Evolutionary conservation across 2,888 invertebrate species (phyloP).

Genomic region (Epirrhoe tristata): DNA sequence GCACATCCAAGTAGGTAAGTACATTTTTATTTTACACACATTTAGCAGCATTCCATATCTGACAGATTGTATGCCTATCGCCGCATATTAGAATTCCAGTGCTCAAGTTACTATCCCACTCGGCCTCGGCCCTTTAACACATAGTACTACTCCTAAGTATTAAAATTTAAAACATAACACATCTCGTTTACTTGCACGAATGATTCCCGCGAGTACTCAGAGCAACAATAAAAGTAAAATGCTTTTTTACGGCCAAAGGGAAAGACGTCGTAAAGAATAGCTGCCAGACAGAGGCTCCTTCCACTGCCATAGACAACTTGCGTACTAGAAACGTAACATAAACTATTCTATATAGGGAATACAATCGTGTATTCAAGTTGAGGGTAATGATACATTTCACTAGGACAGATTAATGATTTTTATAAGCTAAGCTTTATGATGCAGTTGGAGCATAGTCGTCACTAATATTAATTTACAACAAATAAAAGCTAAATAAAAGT

Average conservation of each 20-base stretch:
- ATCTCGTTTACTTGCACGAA: slow-evolving; percentile 27
- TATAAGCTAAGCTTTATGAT: not conserved
- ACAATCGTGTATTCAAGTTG: slow-evolving; percentile 1
- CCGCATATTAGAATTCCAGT: no score
- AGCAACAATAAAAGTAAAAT: slow-evolving; percentile 44
- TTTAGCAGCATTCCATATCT: not conserved
- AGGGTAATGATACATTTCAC: not conserved
- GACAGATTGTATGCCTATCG: slow-evolving; percentile 1
- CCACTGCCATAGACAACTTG: slow-evolving; percentile 33
- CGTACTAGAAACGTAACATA: slow-evolving; percentile 8
- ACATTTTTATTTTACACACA: no score
- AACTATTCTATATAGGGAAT: not conserved
- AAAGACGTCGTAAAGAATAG: slow-evolving; percentile 45
- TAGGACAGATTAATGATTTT: not conserved
- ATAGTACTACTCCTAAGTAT: no score
- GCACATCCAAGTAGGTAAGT: no score
- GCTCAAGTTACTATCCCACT: no score
- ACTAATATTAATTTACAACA: not conserved
- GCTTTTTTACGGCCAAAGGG: slow-evolving; percentile 42
- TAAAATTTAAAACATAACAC: slow-evolving; percentile 28
- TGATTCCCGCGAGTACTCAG: slow-evolving; percentile 29
- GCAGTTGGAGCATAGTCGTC: not conserved
- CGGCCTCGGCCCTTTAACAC: no score
- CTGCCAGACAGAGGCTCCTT: slow-evolving; percentile 40
- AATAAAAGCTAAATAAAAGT: not conserved